Evolutionary conservation across 1,140 invertebrate species (phyloP).

Genomic region (Anoplolepis gracilipes): DNA sequence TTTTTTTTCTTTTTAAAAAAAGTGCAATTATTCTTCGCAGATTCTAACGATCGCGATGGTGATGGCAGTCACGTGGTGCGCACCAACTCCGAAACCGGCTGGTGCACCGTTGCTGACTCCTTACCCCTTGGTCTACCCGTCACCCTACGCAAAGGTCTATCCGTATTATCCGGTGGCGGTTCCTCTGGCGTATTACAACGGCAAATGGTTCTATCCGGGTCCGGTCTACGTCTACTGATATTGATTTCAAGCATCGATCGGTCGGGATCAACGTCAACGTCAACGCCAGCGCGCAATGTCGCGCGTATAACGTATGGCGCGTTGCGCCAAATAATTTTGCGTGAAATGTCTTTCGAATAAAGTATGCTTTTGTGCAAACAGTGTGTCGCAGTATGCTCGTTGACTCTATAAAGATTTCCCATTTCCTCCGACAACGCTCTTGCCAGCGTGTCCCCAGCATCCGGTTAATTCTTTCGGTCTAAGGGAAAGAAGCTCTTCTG

Average conservation of each 20-base stretch:
- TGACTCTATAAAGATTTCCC: neutral
- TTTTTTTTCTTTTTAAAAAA: slow-evolving; percentile 17
- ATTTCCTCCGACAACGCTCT: neutral
- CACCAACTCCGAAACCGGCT: slow-evolving; percentile 13
- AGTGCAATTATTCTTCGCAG: slow-evolving; percentile 58
- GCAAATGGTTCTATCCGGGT: slow-evolving; percentile 66
- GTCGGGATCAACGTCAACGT: neutral
- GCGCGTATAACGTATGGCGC: neutral
- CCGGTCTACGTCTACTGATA: slow-evolving; percentile 55
- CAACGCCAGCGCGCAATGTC: neutral
- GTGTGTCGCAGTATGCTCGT: slow-evolving; percentile 36
- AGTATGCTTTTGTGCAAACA: slow-evolving; percentile 24
- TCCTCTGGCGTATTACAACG: slow-evolving; percentile 65
- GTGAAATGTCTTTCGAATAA: slow-evolving; percentile 51
- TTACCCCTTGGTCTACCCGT: slow-evolving; percentile 57
- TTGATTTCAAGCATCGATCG: neutral
- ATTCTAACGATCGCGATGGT: slow-evolving; percentile 56
- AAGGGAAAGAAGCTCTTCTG: neutral
- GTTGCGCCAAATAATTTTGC: slow-evolving; percentile 47
- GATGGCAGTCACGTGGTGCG: slow-evolving; percentile 14
- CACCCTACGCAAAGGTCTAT: slow-evolving; percentile 64
- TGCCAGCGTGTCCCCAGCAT: neutral
- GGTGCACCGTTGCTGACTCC: slow-evolving; percentile 26
- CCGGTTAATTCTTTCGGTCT: slow-evolving; percentile 18
- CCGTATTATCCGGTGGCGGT: slow-evolving; percentile 57